Percentiles rank a stretch among this genome's conserved stretches.
These are phyloP conservation scores for Notarius quadriscutis DNA, from an alignment of 2,113 vertebrate species.

Conservation along the genomic window DNA sequence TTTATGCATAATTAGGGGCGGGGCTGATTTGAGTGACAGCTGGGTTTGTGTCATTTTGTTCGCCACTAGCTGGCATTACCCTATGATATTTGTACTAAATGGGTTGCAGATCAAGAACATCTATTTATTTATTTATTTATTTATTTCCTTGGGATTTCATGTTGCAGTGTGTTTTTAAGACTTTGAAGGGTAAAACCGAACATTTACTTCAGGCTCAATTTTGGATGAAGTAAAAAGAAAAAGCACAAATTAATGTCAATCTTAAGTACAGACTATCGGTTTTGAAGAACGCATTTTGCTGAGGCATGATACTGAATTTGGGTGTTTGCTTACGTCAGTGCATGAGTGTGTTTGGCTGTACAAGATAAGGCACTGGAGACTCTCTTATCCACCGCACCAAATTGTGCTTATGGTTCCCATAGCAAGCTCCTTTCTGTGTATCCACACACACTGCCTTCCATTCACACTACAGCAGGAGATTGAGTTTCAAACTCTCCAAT, in stretches of 20 bases:
- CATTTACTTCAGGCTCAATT: neutral
- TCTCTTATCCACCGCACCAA: conserved; percentile 32
- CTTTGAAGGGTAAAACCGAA: neutral
- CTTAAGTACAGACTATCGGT: neutral
- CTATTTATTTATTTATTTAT: neutral
- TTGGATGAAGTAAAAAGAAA: neutral
- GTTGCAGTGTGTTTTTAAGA: neutral
- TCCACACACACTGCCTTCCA: neutral
- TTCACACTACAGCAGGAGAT: neutral
- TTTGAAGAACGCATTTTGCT: neutral
- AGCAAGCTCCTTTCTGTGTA: neutral
- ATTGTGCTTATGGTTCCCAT: neutral
- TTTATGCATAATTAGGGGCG: too few species aligned
- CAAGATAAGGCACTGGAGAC: conserved; percentile 33
- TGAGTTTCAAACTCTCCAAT: neutral
- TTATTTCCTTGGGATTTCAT: neutral
- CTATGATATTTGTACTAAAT: neutral
- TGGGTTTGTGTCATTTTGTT: too few species aligned
- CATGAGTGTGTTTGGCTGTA: conserved; percentile 12
- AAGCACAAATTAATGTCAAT: neutral
- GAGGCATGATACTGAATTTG: neutral
- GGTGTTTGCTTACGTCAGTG: conserved; percentile 22
- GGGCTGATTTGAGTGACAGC: too few species aligned
- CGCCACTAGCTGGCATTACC: too few species aligned
- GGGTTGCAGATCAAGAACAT: neutral